Base-by-base conservation (phyloP, 2,797 vertebrate species). In the Typhlichthys subterraneus region DNA sequence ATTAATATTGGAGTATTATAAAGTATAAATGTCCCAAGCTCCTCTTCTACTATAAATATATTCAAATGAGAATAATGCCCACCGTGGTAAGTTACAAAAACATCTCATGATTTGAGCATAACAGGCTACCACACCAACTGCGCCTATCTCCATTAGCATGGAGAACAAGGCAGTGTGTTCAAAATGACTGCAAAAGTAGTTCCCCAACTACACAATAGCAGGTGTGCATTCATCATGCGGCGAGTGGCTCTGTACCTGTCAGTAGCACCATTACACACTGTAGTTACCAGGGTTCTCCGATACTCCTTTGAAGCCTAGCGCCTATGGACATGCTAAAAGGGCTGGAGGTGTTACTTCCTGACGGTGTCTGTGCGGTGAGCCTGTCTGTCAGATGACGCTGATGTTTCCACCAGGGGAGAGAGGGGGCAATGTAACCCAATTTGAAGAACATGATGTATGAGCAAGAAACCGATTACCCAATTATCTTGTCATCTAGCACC, bases 401-500 rank as follows among this genome's bases (percentile, higher is more conserved):
- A 91, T 82, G 80, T 73, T 85, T 89, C 83, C 77, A 89, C 71
- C 60, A 73, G 53, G 70, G 82, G 84, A 87, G 63, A n/a, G 69
- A 46, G 23, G 13, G 53, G 33, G 47, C 65, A 52, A 62, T 85
- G 84, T 86, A 93, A 91, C 86, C 82, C 69, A 85, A 91, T 91
- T 92, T 89, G 65, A 81, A 85, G 61, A 83, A 82, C 78, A 86
- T 86, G 85, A 90, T 89, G 87, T 79, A 91, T 91, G 87, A 79
- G 88, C 88, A 88, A 90, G 83, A 90, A 91, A 82, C 84, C 83
- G 90, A 91, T 93, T 89, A 92, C 83, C 80, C 87, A 89, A 92
- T 92, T 93, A 92, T 82, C 75, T 82, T 88, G 91, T 92, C 91
- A 93, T 88, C 87, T 84, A 83, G 86, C 77, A 87, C 86, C 85